Evolutionary conservation across 2,797 vertebrate genomes (phyloP).

Genomic region (Chelmon rostratus): DNA sequence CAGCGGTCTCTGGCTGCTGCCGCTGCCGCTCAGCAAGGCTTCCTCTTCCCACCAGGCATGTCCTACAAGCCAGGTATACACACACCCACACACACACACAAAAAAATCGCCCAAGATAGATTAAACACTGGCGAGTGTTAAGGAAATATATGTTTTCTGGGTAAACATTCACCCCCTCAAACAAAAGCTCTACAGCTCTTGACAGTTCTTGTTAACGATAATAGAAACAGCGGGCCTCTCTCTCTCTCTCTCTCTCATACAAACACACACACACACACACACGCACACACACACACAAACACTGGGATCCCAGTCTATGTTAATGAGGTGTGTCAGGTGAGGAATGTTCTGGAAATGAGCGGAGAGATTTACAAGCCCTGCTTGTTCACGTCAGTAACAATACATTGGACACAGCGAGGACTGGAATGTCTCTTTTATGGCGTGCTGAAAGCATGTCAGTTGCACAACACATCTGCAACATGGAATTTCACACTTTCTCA

Average conservation of each 20-base stretch:
- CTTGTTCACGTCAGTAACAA: slow-evolving; percentile 72
- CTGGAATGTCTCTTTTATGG: slow-evolving; percentile 71
- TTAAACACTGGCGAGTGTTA: neutral
- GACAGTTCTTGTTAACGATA: slow-evolving; percentile 28
- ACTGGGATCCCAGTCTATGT: slow-evolving; percentile 50
- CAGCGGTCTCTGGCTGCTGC: slow-evolving; percentile 96
- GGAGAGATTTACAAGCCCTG: slow-evolving; percentile 67
- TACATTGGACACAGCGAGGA: slow-evolving; percentile 66
- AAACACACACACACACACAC: neutral
- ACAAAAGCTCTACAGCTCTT: slow-evolving; percentile 2
- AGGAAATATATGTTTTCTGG: slow-evolving; percentile 30
- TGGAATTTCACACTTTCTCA: slow-evolving; percentile 67
- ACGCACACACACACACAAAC: slow-evolving; percentile 20
- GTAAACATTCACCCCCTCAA: slow-evolving; percentile 16
- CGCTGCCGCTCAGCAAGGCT: slow-evolving; percentile 95
- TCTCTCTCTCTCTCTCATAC: neutral
- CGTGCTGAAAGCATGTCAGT: slow-evolving; percentile 62
- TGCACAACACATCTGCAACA: slow-evolving; percentile 72
- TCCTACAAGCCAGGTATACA: slow-evolving; percentile 95
- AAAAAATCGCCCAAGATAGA: neutral
- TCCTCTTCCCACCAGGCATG: slow-evolving; percentile 95
- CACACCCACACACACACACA: neutral
- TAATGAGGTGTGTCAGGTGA: slow-evolving; percentile 80
- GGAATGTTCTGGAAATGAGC: slow-evolving; percentile 76
- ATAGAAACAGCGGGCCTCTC: neutral